A percentile compares a stretch with the other conserved stretches of the same genome.
Evolutionary conservation across 2,888 invertebrate genomes (phyloP).

Genomic region (Clostera curtula): DNA sequence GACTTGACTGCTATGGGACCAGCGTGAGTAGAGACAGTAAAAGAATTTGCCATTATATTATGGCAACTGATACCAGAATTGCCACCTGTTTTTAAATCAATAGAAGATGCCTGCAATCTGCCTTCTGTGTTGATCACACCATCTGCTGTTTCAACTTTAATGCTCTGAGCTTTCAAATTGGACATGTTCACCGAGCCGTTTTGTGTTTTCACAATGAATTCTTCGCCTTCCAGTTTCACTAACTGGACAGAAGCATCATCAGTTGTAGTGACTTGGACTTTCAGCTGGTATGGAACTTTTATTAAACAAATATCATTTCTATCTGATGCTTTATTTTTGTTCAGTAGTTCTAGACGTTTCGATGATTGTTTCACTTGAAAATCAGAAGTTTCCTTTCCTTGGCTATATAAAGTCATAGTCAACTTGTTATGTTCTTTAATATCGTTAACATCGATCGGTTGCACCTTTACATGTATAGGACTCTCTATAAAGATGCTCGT

Average conservation of each 20-base stretch:
- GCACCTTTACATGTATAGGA: slow-evolving; percentile 66
- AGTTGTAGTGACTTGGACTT: slow-evolving; percentile 58
- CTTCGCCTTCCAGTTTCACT: slow-evolving; percentile 56
- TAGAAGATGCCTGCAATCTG: slow-evolving; percentile 48
- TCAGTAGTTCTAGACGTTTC: slow-evolving; percentile 60
- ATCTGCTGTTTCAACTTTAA: slow-evolving; percentile 54
- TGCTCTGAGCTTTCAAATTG: slow-evolving; percentile 56
- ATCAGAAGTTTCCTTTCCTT: slow-evolving; percentile 57
- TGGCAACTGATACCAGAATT: slow-evolving; percentile 52
- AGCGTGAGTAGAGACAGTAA: slow-evolving; percentile 53
- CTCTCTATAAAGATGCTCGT: slow-evolving; percentile 68
- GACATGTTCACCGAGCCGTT: slow-evolving; percentile 50
- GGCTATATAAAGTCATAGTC: slow-evolving; percentile 63
- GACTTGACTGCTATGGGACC: slow-evolving; percentile 61
- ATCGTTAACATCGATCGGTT: slow-evolving; percentile 64
- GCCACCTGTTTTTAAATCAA: slow-evolving; percentile 62
- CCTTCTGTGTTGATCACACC: slow-evolving; percentile 53
- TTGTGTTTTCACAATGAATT: slow-evolving; percentile 61
- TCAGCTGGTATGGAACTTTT: slow-evolving; percentile 64
- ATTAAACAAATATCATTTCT: slow-evolving; percentile 63
- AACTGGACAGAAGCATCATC: slow-evolving; percentile 60
- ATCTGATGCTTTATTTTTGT: slow-evolving; percentile 54
- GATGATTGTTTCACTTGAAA: slow-evolving; percentile 67
- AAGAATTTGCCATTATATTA: slow-evolving; percentile 59
- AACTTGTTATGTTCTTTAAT: slow-evolving; percentile 58